Conservation (phyloP, 2,888 invertebrate species). For the Callyntrura sp. region DNA sequence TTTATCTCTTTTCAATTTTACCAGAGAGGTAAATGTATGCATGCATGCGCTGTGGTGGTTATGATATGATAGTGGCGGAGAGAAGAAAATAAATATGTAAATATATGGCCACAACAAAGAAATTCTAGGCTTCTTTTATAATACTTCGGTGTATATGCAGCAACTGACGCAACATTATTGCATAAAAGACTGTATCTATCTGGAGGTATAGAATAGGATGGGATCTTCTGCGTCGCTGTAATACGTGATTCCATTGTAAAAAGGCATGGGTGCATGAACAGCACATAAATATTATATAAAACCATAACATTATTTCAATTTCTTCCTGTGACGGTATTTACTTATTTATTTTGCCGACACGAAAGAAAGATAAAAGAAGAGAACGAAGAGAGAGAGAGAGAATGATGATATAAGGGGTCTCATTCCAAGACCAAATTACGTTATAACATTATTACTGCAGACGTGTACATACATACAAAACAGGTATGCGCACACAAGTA, state of each 20-base stretch:
- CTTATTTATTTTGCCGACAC: conserved; percentile 53
- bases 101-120: conserved; percentile 17
- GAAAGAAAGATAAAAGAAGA: conserved; percentile 2
- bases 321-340: conserved; percentile 46
- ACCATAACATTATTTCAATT: conserved; percentile 49
- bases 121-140: conserved; percentile 11
- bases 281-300: conserved; percentile 50
- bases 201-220: conserved; percentile 19
- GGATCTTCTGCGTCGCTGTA: conserved; percentile 13
- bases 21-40: no score
- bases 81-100: conserved; percentile 15
- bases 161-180: not conserved
- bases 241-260: conserved; percentile 48
- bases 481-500: not conserved
- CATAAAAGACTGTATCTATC: not conserved
- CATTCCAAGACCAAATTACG: conserved; percentile 13
- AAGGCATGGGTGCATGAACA: conserved; percentile 51
- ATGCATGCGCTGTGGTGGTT: conserved; percentile 26
- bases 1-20: conserved; percentile 51
- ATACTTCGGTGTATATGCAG: no score
- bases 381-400: not conserved
- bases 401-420: no score
- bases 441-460: conserved; percentile 50
- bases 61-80: no score
- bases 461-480: conserved; percentile 34